Evolutionary conservation across 2,888 invertebrate species (phyloP).

Genomic region (Pteria penguin): DNA sequence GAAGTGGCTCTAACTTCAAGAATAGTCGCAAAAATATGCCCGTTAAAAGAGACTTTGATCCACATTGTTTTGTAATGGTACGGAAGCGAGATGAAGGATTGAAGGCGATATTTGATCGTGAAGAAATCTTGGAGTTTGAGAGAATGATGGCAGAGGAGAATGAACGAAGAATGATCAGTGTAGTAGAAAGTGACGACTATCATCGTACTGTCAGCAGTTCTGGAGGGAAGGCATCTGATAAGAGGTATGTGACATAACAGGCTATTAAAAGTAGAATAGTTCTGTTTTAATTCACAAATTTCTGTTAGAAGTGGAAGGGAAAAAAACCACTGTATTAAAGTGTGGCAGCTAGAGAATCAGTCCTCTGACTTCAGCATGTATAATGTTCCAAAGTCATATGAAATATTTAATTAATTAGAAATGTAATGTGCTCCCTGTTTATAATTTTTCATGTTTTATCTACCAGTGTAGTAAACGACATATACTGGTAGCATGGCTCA

Average conservation of each 20-base stretch:
- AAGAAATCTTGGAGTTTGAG: conserved; percentile 69
- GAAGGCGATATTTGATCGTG: conserved; percentile 70
- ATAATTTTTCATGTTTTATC: too few species aligned
- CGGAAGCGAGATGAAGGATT: conserved; percentile 66
- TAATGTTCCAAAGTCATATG: too few species aligned
- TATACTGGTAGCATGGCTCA: too few species aligned
- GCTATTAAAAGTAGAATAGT: too few species aligned
- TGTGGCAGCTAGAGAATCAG: too few species aligned
- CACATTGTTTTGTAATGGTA: conserved; percentile 64
- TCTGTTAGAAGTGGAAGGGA: too few species aligned
- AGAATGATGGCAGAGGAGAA: conserved; percentile 65
- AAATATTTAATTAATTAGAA: too few species aligned
- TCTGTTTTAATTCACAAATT: too few species aligned
- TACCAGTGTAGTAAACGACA: too few species aligned
- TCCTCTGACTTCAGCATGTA: too few species aligned
- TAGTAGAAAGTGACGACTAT: conserved; percentile 42
- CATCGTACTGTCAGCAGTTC: conserved; percentile 1
- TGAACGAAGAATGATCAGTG: conserved; percentile 61
- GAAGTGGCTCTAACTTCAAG: conserved; percentile 55
- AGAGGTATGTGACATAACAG: neutral
- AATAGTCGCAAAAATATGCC: conserved; percentile 53
- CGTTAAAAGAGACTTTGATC: conserved; percentile 61
- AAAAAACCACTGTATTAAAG: too few species aligned
- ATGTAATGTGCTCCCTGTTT: too few species aligned
- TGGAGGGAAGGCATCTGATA: neutral